Percentiles rank a stretch among this genome's conserved stretches.
phyloP scores from a whole-genome alignment of 1,140 invertebrate species.

The Pseudoatta argentina region DNA sequence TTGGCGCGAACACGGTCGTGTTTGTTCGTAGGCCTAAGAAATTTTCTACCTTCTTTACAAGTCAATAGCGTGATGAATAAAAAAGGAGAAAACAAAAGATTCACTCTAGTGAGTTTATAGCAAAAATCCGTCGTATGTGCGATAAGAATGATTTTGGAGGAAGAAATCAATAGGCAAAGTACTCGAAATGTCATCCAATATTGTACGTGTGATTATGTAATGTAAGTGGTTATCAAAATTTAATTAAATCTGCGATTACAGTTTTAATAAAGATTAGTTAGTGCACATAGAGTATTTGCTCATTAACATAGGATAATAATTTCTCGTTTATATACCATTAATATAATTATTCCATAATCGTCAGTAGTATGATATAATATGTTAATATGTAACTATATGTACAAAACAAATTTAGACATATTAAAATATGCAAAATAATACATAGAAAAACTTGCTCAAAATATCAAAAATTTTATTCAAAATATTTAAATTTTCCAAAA shows the following conservation, averaged over 20 bases:
- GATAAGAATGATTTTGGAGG: neutral
- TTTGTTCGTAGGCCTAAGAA: conserved; percentile 33
- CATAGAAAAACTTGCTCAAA: neutral
- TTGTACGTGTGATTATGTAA: conserved; percentile 14
- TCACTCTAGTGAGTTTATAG: neutral
- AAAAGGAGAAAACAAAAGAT: neutral
- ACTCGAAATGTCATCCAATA: conserved; percentile 8
- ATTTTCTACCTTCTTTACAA: conserved; percentile 37
- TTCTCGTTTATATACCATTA: conserved; percentile 34
- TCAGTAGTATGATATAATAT: neutral
- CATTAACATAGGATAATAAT: conserved; percentile 37
- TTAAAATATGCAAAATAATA: conserved; percentile 4
- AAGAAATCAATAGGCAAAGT: neutral
- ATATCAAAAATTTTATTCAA: neutral
- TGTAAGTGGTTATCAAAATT: conserved; percentile 26
- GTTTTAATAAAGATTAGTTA: conserved; percentile 22
- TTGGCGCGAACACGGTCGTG: neutral
- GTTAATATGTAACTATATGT: neutral
- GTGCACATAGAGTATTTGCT: conserved; percentile 24
- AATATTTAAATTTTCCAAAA: neutral
- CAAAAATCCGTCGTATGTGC: neutral
- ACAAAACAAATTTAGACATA: neutral
- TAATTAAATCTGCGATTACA: conserved; percentile 37
- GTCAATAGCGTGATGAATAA: conserved; percentile 15
- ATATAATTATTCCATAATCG: conserved; percentile 32